A percentile compares a stretch with the other conserved stretches of the same genome.
phyloP scores from a whole-genome alignment of 2,888 invertebrate species.

The Pterostichus niger region DNA sequence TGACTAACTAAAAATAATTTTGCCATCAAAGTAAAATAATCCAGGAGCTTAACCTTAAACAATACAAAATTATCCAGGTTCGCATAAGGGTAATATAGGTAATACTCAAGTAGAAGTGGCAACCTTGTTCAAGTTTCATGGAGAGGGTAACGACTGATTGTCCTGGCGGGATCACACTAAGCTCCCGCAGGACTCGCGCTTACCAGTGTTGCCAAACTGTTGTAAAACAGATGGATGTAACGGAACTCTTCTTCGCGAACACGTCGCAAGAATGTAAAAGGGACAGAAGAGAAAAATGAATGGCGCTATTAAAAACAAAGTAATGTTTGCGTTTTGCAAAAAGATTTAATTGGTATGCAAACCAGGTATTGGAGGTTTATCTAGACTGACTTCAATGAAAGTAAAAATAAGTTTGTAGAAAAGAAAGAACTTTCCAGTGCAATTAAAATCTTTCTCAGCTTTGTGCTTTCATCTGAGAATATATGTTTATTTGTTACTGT shows the following conservation, averaged over 20 bases:
- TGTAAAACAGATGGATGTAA: slow-evolving; percentile 10
- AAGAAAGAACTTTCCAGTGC: no score
- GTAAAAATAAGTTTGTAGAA: no score
- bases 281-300: not conserved
- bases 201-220: slow-evolving; percentile 26
- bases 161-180: slow-evolving; percentile 24
- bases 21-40: slow-evolving; percentile 22
- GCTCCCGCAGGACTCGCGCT: slow-evolving; percentile 30
- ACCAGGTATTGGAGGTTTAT: not conserved
- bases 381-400: no score
- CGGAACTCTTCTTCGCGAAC: no score
- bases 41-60: not conserved
- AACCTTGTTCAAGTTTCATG: not conserved
- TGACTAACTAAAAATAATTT: no score
- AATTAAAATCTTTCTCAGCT: no score
- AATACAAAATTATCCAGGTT: slow-evolving; percentile 2
- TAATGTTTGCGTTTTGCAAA: not conserved
- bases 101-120: not conserved
- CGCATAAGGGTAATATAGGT: not conserved
- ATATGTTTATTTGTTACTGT: no score
- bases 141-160: slow-evolving; percentile 44
- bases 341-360: slow-evolving; percentile 11
- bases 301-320: not conserved
- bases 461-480: no score
- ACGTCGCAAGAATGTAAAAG: no score